Base-by-base conservation (phyloP, 2,888 invertebrate species). In the Chrysotoxum bicinctum region DNA sequence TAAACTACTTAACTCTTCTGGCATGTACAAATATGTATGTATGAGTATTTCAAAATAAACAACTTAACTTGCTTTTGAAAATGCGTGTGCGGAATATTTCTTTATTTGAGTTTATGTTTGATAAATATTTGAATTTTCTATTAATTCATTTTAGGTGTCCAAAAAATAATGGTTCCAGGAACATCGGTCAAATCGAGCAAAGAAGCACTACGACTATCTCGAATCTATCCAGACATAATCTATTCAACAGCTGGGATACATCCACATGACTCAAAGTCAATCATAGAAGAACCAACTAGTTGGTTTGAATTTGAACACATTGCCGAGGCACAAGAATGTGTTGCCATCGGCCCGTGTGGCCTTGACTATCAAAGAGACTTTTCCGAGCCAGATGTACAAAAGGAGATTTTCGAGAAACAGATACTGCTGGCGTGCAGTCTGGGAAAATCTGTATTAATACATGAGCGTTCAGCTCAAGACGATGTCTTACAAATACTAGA, bases 341-440 rank as follows among this genome's bases (percentile, higher is more conserved):
- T 98, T 35, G 98, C 98, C 3, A 94, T 98, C 48, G 98, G 98
- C 21, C 98, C 98, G 91, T 98, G 98, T 91, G 98, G 98, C 40
- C 94, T 98, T 87, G 98, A 98, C 93, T 98, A 97, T 92, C 97
- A 96, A 91, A 95, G 98, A 90, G 97, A 98, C 92, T 98, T 98
- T 93, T 98, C 98, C 9, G 97, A 98, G 89, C 97, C 96, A 6
- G 95, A 95, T 83, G 95, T 96, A 88, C 98, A 98, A 92, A 93
- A 96, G 87, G 94, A 95, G 86, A 98, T 97, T 60, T 98, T 98
- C 91, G 95, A 96, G 90, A 96, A 97, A 92, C 97, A 97, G 94
- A 95, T 97, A 89, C 89, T 96, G 91, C 93, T 98, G 90, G 98
- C 98, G 60, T 96, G 97, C 90, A 95, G 96, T 89, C 93, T 98